phyloP scores from a whole-genome alignment of 1,140 invertebrate genomes.

The Phymorhynchus buccinoides region DNA sequence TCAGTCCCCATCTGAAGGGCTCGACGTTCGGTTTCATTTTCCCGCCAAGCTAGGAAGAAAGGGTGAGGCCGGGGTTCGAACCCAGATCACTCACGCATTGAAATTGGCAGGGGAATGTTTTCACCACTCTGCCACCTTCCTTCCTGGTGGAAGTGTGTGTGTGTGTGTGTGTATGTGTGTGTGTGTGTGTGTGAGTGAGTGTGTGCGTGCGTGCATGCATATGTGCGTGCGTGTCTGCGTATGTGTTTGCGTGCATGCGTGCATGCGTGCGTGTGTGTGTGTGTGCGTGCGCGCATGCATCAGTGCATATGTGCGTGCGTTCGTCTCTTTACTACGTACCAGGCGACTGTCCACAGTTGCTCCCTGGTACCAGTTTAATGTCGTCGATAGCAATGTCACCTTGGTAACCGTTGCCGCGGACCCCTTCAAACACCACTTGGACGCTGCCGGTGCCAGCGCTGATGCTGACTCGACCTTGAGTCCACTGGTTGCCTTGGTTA shows the following conservation, averaged over 20 bases:
- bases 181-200: not conserved
- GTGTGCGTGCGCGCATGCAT: not conserved
- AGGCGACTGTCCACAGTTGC: slow-evolving; percentile 48
- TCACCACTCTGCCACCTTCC: no score
- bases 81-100: no score
- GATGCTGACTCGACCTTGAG: slow-evolving; percentile 52
- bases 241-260: not conserved
- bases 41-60: no score
- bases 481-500: slow-evolving; percentile 63
- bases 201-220: not conserved
- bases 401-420: slow-evolving; percentile 51
- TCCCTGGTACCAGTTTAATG: slow-evolving; percentile 53
- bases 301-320: not conserved
- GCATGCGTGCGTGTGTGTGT: not conserved
- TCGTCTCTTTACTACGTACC: not conserved
- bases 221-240: not conserved
- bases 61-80: no score
- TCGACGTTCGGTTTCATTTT: no score
- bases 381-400: slow-evolving; percentile 71
- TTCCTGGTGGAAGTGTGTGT: no score
- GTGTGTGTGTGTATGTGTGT: not conserved
- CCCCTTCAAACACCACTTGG: slow-evolving; percentile 65
- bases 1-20: no score
- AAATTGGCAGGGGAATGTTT: no score
- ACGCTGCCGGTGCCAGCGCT: slow-evolving; percentile 38